phyloP scores from a whole-genome alignment of 2,797 vertebrate genomes.

The Anas acuta region DNA sequence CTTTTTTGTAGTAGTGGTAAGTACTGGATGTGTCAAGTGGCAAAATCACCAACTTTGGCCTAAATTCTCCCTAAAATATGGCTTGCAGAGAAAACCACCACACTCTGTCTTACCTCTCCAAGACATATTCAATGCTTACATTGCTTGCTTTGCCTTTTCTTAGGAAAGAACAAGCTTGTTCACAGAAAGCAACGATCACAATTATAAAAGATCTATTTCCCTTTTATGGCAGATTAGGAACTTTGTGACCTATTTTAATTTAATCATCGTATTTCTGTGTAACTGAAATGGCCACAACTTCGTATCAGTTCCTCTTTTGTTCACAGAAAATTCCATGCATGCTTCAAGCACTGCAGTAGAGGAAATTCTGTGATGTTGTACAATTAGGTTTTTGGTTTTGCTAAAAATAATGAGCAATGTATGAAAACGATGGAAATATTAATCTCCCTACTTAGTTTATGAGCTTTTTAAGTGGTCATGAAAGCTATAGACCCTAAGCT shows the following conservation, averaged over 20 bases:
- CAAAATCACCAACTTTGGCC: conserved; percentile 35
- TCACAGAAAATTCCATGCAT: neutral
- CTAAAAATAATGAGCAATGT: neutral
- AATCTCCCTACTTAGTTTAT: neutral
- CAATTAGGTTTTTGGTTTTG: neutral
- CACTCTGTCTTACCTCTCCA: neutral
- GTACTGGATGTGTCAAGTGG: conserved; percentile 42
- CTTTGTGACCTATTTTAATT: neutral
- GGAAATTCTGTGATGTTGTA: neutral
- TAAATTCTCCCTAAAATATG: conserved; percentile 11
- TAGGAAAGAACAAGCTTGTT: neutral
- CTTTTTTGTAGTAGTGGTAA: conserved; percentile 1
- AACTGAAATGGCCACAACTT: neutral
- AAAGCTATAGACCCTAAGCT: neutral
- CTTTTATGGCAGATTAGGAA: neutral
- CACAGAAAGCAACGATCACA: neutral
- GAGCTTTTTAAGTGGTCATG: neutral
- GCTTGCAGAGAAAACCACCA: neutral
- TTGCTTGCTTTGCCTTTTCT: neutral
- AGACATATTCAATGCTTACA: neutral
- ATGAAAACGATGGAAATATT: neutral
- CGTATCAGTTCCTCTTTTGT: neutral
- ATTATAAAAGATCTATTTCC: neutral
- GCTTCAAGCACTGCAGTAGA: neutral
- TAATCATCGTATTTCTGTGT: neutral